Evolutionary conservation across 2,888 invertebrate genomes (phyloP), one percentile per base, ranked within the genome.

Genomic region (Sinotaia quadrata): DNA sequence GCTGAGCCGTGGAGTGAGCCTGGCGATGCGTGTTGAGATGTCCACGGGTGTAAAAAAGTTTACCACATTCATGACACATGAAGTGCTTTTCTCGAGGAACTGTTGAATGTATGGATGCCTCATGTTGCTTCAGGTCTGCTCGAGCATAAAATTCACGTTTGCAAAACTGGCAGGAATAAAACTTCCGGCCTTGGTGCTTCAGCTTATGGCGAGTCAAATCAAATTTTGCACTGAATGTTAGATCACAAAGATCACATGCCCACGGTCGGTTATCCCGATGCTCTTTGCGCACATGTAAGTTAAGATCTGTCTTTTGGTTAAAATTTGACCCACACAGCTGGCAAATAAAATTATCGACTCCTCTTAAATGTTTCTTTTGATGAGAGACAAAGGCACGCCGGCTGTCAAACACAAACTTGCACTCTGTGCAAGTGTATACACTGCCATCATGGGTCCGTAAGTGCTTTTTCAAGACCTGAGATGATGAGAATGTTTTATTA

Each of bases 11-110:
- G 51, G 51, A 51, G 2, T 51, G 51, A 24, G 51, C n/a, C 21
- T 24, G 51, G 8, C 51, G 51, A n/a, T 51, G 51, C 18, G 51
- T 51, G 51, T 51, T 51, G 51, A 51, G 51, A n/a, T 51, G 51
- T 10, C 51, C 51, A n/a, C 51, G 51, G 12, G 51, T 51, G 51
- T 21, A 51, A 51, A 51, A 51, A n/a, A 10, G 10, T 24, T 51
- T 51, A n/a, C 51, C 51, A n/a, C 51, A 51, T n/a, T 51, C 18
- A 51, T n/a, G 18, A 24, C 51, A 51, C 51, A 51, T 51, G 51
- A 51, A 51, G 51, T n/a, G 51, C 21, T 51, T 51, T 10, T n/a
- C 10, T 10, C 51, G 51, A 18, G 51, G 51, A n/a, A 2, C 10
- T 10, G 24, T n/a, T 10, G 51, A 51, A n/a, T 51, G 51, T n/a